phyloP scores from a whole-genome alignment of 2,888 invertebrate genomes.

The Thalpophila matura region DNA sequence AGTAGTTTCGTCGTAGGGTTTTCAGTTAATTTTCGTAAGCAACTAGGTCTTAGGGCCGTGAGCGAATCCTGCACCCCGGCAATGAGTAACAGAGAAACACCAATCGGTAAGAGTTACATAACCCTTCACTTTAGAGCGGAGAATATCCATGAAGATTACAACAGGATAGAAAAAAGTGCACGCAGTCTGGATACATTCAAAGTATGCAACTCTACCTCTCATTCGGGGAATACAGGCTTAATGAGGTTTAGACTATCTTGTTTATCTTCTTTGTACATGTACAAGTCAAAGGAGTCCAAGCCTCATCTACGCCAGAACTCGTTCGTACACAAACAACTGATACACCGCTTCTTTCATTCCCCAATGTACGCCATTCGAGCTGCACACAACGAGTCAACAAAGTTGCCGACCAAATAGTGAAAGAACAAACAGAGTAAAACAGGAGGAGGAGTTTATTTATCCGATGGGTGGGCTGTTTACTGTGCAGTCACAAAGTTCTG shows the following conservation, averaged over 20 bases:
- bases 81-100: no score
- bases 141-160: no score
- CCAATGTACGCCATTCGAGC: slow-evolving; percentile 9
- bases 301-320: not conserved
- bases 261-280: not conserved
- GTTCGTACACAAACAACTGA: not conserved
- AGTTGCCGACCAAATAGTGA: slow-evolving; percentile 28
- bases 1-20: no score
- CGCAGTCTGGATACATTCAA: no score
- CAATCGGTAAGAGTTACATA: no score
- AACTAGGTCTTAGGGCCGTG: no score
- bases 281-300: not conserved
- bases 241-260: not conserved
- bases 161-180: no score
- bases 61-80: no score
- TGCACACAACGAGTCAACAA: slow-evolving; percentile 36
- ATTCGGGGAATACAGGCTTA: no score
- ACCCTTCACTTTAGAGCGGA: no score
- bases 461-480: slow-evolving; percentile 26
- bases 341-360: slow-evolving; percentile 8
- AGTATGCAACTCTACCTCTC: no score
- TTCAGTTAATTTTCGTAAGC: no score
- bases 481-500: slow-evolving; percentile 33
- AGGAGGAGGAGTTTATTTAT: slow-evolving; percentile 31
- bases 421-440: slow-evolving; percentile 23